Percentiles rank a stretch among this genome's conserved stretches.
Conservation (phyloP, 2,888 invertebrate genomes). For the Atrina japonica region DNA sequence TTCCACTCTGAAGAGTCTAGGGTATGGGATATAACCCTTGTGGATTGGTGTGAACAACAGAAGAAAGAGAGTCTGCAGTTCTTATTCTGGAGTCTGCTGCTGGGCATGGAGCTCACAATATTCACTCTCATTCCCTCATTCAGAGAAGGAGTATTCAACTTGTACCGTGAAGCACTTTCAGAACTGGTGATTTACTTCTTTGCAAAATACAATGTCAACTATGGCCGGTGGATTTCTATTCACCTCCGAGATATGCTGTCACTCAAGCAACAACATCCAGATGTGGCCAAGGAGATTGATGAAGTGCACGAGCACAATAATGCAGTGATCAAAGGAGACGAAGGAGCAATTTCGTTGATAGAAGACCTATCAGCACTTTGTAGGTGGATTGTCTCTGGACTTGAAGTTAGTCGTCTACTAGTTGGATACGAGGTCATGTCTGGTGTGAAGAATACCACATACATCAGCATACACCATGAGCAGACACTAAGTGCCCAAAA, state of each 20-base stretch:
- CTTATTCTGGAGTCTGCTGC: conserved; percentile 6
- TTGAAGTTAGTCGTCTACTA: conserved; percentile 50
- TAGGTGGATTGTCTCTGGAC: conserved; percentile 62
- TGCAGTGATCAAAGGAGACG: conserved; percentile 63
- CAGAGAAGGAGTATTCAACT: conserved; percentile 12
- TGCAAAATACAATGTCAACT: conserved; percentile 51
- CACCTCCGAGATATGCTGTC: too few species aligned
- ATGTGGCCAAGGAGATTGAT: conserved; percentile 43
- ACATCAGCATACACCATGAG: conserved; percentile 17
- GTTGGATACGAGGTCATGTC: conserved; percentile 22
- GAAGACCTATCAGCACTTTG: conserved; percentile 56
- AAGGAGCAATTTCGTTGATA: conserved; percentile 56
- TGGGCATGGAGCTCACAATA: not conserved
- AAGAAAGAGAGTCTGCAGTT: conserved; percentile 17
- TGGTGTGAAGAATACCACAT: not conserved
- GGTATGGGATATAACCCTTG: not conserved
- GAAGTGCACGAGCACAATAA: conserved; percentile 49
- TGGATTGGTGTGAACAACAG: conserved; percentile 4
- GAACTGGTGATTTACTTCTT: conserved; percentile 21
- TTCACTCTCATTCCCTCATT: conserved; percentile 3
- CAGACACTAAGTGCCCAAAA: conserved; percentile 36
- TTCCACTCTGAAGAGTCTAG: conserved; percentile 3
- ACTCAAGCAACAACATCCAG: too few species aligned
- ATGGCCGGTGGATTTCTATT: conserved; percentile 51
- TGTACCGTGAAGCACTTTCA: conserved; percentile 8